Percentiles rank a stretch among this genome's conserved stretches.
These are phyloP conservation scores for Xanthorhoe designata DNA, from an alignment of 2,888 invertebrate genomes.

Conservation along the genomic window DNA sequence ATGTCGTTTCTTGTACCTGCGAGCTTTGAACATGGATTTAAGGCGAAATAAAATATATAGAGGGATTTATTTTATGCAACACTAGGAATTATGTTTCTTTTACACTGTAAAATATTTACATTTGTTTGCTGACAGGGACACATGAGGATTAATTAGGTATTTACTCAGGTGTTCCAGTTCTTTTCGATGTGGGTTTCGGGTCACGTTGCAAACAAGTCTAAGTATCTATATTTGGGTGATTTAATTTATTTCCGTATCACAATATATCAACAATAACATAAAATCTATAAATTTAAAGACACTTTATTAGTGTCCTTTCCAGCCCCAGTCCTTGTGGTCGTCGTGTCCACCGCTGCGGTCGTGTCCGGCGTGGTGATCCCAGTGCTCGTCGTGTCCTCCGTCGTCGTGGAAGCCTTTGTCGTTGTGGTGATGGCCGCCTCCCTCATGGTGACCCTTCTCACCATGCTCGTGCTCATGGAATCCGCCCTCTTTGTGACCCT, in stretches of 20 bases:
- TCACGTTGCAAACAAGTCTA: not conserved
- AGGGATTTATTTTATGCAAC: conserved; percentile 32
- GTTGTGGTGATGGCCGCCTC: conserved; percentile 91
- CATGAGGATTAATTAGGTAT: not conserved
- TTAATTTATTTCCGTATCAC: conserved; percentile 54
- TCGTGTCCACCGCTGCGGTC: conserved; percentile 92
- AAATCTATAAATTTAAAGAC: conserved; percentile 21
- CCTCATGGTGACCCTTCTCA: conserved; percentile 91
- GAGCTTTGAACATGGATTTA: conserved; percentile 39
- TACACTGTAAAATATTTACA: conserved; percentile 9
- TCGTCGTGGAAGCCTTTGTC: conserved; percentile 92
- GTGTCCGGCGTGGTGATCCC: conserved; percentile 88
- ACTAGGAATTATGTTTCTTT: conserved; percentile 17
- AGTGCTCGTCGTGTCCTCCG: conserved; percentile 90
- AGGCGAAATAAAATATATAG: conserved; percentile 38
- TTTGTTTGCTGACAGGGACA: conserved; percentile 7
- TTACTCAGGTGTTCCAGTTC: not conserved
- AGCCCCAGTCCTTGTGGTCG: conserved; percentile 92
- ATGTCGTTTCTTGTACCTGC: conserved; percentile 46
- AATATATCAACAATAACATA: conserved; percentile 73
- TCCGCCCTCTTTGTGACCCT: conserved; percentile 91
- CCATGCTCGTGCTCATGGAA: conserved; percentile 92
- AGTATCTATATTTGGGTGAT: not conserved
- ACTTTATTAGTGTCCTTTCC: conserved; percentile 75
- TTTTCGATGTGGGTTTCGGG: not conserved